Conservation (phyloP, 2,113 vertebrate genomes). For the Edolisoma coerulescens region DNA sequence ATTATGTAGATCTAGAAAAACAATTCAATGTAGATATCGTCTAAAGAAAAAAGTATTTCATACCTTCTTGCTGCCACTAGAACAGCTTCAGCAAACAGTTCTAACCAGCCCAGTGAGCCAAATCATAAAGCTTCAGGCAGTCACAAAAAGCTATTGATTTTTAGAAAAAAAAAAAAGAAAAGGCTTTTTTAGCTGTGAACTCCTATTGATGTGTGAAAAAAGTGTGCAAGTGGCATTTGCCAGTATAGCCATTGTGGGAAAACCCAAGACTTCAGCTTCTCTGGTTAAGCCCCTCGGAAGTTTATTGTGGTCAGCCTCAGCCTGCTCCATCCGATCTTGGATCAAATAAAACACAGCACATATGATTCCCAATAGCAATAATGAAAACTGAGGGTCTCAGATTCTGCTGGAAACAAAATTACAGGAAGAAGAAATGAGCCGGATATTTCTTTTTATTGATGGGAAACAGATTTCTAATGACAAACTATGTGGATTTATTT, state of each 20-base stretch:
- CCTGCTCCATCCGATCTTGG: neutral
- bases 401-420: constrained; percentile 3
- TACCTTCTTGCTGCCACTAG: constrained; percentile 2
- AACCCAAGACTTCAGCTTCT: neutral
- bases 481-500: neutral
- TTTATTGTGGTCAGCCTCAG: constrained; percentile 23
- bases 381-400: neutral
- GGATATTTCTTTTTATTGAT: neutral
- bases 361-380: neutral
- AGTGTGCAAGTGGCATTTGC: constrained; percentile 31
- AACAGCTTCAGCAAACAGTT: constrained; percentile 50
- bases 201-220: constrained; percentile 63
- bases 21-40: neutral
- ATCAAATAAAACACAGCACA: constrained; percentile 23
- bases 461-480: neutral
- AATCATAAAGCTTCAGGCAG: constrained; percentile 63
- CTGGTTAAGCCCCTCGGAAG: neutral
- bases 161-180: neutral
- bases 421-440: neutral
- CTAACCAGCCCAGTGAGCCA: constrained; percentile 57
- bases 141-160: constrained; percentile 56
- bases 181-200: constrained; percentile 50
- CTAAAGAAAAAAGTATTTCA: neutral
- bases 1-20: neutral
- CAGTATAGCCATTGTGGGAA: constrained; percentile 9